Evolutionary conservation across 2,113 vertebrate species (phyloP).

Genomic region (Ammospiza nelsoni): DNA sequence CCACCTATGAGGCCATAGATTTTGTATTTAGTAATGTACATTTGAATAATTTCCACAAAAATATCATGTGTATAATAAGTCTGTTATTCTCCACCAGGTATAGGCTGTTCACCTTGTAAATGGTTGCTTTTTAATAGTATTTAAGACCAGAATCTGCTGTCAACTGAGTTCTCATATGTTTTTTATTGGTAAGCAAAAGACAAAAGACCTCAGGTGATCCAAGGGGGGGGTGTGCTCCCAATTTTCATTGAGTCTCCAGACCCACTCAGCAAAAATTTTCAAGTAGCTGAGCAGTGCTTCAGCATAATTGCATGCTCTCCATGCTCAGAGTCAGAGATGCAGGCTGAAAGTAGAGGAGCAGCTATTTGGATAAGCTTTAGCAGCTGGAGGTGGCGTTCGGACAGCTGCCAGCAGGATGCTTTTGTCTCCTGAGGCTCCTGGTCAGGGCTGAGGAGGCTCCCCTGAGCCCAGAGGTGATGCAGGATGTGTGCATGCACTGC

Average conservation of each 20-base stretch:
- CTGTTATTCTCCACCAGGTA: background rate
- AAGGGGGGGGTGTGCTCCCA: background rate
- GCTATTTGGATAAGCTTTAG: background rate
- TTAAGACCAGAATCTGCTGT: background rate
- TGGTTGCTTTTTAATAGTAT: background rate
- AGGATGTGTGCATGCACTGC: background rate
- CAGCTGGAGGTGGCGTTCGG: background rate
- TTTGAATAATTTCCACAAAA: background rate
- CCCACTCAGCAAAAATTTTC: background rate
- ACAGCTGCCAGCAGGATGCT: background rate
- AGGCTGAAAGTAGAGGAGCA: background rate
- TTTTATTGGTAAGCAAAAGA: background rate
- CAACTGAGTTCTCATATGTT: background rate
- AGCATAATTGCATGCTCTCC: background rate
- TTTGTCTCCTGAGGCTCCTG: background rate
- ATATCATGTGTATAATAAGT: background rate
- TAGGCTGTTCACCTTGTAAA: background rate
- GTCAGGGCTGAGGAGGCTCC: background rate
- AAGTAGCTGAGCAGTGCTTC: background rate
- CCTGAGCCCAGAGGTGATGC: background rate
- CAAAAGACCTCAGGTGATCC: no score
- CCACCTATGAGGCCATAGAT: background rate
- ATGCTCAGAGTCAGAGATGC: background rate
- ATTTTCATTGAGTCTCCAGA: background rate
- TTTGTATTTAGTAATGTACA: background rate